Percentiles rank a stretch among this genome's conserved stretches.
These are phyloP conservation scores for Alloplasta piceator DNA, from an alignment of 2,888 invertebrate genomes.

Conservation along the genomic window DNA sequence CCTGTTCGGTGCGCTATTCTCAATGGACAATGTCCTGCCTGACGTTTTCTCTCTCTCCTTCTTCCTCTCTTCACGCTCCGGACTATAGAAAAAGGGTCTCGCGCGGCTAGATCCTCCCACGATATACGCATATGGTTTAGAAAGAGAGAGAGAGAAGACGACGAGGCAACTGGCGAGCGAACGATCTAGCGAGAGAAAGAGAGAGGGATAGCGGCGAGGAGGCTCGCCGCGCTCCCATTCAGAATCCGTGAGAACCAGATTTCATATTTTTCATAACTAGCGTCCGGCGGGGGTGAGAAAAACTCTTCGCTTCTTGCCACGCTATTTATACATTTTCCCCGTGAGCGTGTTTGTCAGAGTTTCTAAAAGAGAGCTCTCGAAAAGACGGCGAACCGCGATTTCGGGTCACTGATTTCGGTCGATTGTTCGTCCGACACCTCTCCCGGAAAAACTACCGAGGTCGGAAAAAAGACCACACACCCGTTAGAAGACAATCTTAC, in stretches of 20 bases:
- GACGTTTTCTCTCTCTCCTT: conserved; percentile 29
- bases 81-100: conserved; percentile 78
- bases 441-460: conserved; percentile 24
- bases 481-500: no score
- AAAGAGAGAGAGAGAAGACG: conserved; percentile 72
- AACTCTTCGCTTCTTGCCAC: conserved; percentile 51
- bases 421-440: conserved; percentile 59
- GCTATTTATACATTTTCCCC: conserved; percentile 40
- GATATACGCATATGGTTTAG: conserved; percentile 82
- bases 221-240: conserved; percentile 74
- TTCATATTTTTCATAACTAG: conserved; percentile 83
- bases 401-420: conserved; percentile 73
- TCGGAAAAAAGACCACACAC: no score
- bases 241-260: conserved; percentile 83
- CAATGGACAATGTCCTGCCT: conserved; percentile 82
- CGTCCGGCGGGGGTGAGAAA: conserved; percentile 67
- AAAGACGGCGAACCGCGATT: conserved; percentile 52
- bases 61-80: conserved; percentile 23
- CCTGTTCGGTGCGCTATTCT: conserved; percentile 73
- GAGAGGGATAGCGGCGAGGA: conserved; percentile 27
- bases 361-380: background rate
- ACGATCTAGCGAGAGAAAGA: conserved; percentile 64
- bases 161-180: conserved; percentile 67
- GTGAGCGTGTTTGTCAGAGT: conserved; percentile 39
- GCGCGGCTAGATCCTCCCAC: conserved; percentile 84